A percentile compares a stretch with the other conserved stretches of the same genome.
Conservation (phyloP, 1,140 invertebrate species). For the Drepana arcuata region DNA sequence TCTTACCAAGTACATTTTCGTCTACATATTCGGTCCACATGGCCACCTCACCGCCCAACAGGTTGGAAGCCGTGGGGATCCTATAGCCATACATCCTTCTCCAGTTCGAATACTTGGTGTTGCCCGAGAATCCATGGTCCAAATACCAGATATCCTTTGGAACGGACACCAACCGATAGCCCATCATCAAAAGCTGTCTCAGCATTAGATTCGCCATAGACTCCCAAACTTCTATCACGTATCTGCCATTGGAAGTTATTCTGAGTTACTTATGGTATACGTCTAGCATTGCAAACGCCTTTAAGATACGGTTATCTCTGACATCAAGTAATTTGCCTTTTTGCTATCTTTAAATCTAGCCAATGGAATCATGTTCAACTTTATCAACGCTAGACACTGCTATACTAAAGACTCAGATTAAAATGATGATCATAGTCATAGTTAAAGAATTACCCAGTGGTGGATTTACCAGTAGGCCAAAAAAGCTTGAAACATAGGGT, state of each 20-base stretch:
- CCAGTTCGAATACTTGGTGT: conserved; percentile 80
- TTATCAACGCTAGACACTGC: too few relatives aligned
- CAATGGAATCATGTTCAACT: too few relatives aligned
- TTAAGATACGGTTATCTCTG: too few relatives aligned
- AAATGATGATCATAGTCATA: too few relatives aligned
- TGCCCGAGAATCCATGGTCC: conserved; percentile 86
- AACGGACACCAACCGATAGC: conserved; percentile 80
- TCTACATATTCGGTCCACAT: conserved; percentile 88
- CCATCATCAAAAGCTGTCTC: conserved; percentile 73
- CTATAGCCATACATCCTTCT: conserved; percentile 74
- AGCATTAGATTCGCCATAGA: conserved; percentile 70
- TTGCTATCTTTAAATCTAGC: too few relatives aligned
- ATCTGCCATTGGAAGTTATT: conserved; percentile 56
- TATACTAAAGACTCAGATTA: too few relatives aligned
- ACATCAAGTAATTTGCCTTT: too few relatives aligned
- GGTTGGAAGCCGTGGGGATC: conserved; percentile 42
- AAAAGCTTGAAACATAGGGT: too few relatives aligned
- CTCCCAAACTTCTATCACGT: conserved; percentile 87
- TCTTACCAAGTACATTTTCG: conserved; percentile 73
- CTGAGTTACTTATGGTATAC: too few relatives aligned
- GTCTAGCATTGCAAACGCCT: too few relatives aligned
- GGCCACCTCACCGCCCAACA: conserved; percentile 76
- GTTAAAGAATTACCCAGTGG: too few relatives aligned
- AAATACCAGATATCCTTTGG: conserved; percentile 87
- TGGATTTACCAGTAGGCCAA: too few relatives aligned